Conservation (phyloP, 2,113 vertebrate genomes). For the Pollimyrus isidori region DNA sequence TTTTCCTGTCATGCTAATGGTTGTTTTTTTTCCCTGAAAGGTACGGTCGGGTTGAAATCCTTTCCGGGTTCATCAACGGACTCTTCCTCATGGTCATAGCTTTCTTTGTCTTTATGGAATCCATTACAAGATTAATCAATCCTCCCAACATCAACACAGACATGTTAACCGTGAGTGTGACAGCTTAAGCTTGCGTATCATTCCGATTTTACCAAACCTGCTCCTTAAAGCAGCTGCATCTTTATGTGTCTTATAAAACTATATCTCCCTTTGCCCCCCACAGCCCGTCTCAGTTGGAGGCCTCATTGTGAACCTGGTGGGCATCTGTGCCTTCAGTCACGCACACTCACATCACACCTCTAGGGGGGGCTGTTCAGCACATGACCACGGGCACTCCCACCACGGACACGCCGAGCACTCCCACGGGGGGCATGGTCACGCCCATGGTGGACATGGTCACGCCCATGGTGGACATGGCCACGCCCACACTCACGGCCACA, state of each 20-base stretch:
- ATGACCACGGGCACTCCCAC: conserved; percentile 79
- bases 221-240: not conserved
- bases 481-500: conserved; percentile 52
- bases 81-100: conserved; percentile 97
- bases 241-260: not conserved
- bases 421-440: conserved; percentile 63
- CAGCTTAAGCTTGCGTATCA: not conserved
- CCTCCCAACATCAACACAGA: conserved; percentile 96
- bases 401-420: conserved; percentile 57
- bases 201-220: not conserved
- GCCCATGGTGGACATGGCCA: conserved; percentile 54
- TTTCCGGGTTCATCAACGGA: conserved; percentile 96
- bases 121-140: conserved; percentile 81
- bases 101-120: conserved; percentile 95
- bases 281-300: conserved; percentile 95
- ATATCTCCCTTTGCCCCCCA: conserved; percentile 3
- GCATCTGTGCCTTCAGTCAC: conserved; percentile 96
- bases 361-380: conserved; percentile 66
- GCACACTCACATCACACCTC: conserved; percentile 75
- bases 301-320: conserved; percentile 90
- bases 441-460: conserved; percentile 60
- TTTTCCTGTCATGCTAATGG: not conserved
- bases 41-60: conserved; percentile 92
- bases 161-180: conserved; percentile 88
- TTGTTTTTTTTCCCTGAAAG: conserved; percentile 52